Base-by-base conservation (phyloP, 2,113 vertebrate species). In the Prionailurus viverrinus region DNA sequence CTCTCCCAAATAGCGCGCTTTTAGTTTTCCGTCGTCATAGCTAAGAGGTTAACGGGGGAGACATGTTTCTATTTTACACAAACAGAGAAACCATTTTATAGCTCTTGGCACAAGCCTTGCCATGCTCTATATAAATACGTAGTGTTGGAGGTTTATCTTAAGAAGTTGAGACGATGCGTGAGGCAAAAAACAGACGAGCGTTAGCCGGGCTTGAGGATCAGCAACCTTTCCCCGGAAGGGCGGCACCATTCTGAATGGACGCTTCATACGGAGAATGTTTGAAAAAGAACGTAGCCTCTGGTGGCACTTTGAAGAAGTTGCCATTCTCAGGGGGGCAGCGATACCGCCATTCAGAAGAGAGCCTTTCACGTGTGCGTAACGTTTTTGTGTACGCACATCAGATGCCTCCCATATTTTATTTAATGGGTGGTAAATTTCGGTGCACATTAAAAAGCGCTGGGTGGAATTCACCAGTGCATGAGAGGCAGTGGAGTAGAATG, bases 381-480 rank as follows among this genome's bases (percentile, higher is more conserved):
- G 27, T 51, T 91, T 86, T 82, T 25, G n/a, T 33, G 29, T 48
- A 96, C 83, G 9, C 33, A 55, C 76, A 91, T 91, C 29, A 79
- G 23, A 96, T 53, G 74, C 58, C 25, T 91, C 29, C n/a, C 19
- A 48, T 82, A 79, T 94, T 97, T 91, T 83, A 87, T 91, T 79
- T 83, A 96, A 83, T 76, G 55, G 1, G 4, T 85, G 63, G 1
- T 63, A 93, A 93, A 48, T 21, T 84, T 53, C 27, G 53, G 36
- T 68, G 23, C 15, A 48, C 84, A n/a, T 80, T 91, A 91, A 93
- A 85, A 76, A 91, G 31, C 19, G 55, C 25, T 68, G 55, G 78
- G 33, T 95, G 11, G 5, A 86, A n/a, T 84, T 93, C 36, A 88
- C 1, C 21, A 23, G 8, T 53, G 23, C 79, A 61, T 33, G 23